Evolutionary conservation across 2,797 vertebrate genomes (phyloP), one percentile per base, ranked within the genome.

Genomic region (Cossypha heuglini): DNA sequence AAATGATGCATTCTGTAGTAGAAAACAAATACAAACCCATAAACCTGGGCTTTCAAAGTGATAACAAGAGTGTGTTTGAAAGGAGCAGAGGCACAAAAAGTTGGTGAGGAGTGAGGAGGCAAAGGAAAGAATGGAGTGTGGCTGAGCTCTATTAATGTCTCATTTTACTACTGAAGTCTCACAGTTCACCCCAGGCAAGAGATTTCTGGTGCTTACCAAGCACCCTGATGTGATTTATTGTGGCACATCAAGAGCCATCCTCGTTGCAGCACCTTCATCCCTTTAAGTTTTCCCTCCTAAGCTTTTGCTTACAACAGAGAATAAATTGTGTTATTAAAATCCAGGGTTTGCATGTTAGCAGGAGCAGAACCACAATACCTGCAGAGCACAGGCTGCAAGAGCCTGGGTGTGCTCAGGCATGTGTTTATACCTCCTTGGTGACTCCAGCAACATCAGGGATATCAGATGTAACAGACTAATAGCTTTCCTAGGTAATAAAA

Each of bases 1-100:
- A 97, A 96, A 93, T 72, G 90, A 74, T 89, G 88, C 86, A 82
- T 94, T 95, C 93, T 91, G 94, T 95, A 83, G 68, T 76, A 54
- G 82, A 90, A 88, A 94, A 95, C 93, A 86, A 95, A 96, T 57
- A 82, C 74, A 93, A 79, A 57, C 33, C 33, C 46, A 8, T 81
- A 92, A 95, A 95, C 90, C 61, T 86, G 75, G 61, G 42, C 85
- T 91, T 95, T 93, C 94, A 94, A 90, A 91, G 74, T 7, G 21
- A 29, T 66, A 64, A 66, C 79, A 48, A 88, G 42, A 1, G 1
- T 10, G 61, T 2, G 13, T 77, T 82, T 74, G 81, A 87, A 83
- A 86, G 66, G 72, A 90, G 68, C 22, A 16, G 45, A 1, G 2
- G 38, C 90, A 88, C 58, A 86, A 90, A 85, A 93, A 94, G 89